phyloP scores from a whole-genome alignment of 2,888 invertebrate species.

The Tanytarsus gracilentus region DNA sequence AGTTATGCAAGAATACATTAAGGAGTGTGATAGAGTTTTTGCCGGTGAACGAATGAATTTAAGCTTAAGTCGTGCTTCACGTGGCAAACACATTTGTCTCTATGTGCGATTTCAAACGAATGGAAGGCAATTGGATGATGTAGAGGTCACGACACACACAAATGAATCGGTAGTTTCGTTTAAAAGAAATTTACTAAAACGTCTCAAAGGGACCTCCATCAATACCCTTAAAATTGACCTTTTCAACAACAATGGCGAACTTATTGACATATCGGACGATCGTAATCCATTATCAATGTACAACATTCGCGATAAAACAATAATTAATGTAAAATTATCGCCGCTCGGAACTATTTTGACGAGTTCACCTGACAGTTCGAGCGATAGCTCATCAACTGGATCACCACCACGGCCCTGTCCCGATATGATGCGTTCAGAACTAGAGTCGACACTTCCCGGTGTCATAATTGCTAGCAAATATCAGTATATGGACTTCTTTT shows the following conservation, averaged over 20 bases:
- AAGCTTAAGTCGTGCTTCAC: slow-evolving; percentile 75
- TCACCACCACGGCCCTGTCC: slow-evolving; percentile 77
- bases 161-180: slow-evolving; percentile 88
- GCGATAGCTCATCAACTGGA: slow-evolving; percentile 82
- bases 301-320: slow-evolving; percentile 80
- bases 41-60: slow-evolving; percentile 80
- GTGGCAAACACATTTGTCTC: slow-evolving; percentile 81
- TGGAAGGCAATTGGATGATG: slow-evolving; percentile 79
- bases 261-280: slow-evolving; percentile 79
- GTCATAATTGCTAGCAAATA: slow-evolving; percentile 81
- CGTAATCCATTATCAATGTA: slow-evolving; percentile 77
- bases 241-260: slow-evolving; percentile 73
- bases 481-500: slow-evolving; percentile 68
- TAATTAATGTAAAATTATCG: slow-evolving; percentile 69
- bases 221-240: slow-evolving; percentile 80
- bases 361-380: slow-evolving; percentile 84
- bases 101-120: slow-evolving; percentile 81
- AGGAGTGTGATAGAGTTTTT: slow-evolving; percentile 85
- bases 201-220: slow-evolving; percentile 47
- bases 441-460: slow-evolving; percentile 83
- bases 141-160: slow-evolving; percentile 86
- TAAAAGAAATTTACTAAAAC: slow-evolving; percentile 61
- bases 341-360: slow-evolving; percentile 62
- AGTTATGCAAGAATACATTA: slow-evolving; percentile 89
- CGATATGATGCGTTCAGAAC: slow-evolving; percentile 69